A percentile compares a stretch with the other conserved stretches of the same genome.
Evolutionary conservation across 1,140 invertebrate genomes (phyloP).

Genomic region (Drosophila prosaltans): DNA sequence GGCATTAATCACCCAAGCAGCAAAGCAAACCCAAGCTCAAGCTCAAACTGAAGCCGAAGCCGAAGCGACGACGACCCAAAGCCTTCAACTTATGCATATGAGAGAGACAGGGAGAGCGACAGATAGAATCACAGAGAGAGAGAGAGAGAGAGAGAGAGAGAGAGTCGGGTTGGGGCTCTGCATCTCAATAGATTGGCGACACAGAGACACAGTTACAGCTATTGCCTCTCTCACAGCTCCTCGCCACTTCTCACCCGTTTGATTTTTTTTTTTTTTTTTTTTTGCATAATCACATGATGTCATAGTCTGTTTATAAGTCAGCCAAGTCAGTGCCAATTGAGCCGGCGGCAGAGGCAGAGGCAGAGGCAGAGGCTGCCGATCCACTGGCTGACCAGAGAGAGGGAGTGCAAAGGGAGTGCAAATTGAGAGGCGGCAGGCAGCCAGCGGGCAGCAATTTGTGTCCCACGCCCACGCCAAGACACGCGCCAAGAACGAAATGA

Average conservation of each 20-base stretch:
- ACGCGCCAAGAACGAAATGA: conserved; percentile 65
- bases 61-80: conserved; percentile 54
- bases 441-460: conserved; percentile 22
- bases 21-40: conserved; percentile 25
- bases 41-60: conserved; percentile 38
- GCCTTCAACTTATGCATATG: conserved; percentile 69
- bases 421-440: neutral
- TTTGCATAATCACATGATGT: conserved; percentile 70
- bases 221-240: neutral
- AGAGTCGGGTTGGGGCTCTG: neutral
- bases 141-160: neutral
- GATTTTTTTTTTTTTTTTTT: neutral
- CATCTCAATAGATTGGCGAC: conserved; percentile 18
- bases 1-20: conserved; percentile 26
- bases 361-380: conserved; percentile 16
- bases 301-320: conserved; percentile 68
- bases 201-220: conserved; percentile 18
- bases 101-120: conserved; percentile 22
- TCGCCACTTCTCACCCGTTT: neutral
- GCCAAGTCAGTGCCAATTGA: conserved; percentile 55
- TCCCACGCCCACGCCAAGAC: conserved; percentile 74
- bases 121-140: neutral
- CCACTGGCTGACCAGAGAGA: conserved; percentile 28
- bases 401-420: neutral
- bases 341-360: conserved; percentile 13